A percentile compares a stretch with the other conserved stretches of the same genome.
These are phyloP conservation scores for Myripristis murdjan DNA, from an alignment of 2,797 vertebrate genomes.

Conservation along the genomic window DNA sequence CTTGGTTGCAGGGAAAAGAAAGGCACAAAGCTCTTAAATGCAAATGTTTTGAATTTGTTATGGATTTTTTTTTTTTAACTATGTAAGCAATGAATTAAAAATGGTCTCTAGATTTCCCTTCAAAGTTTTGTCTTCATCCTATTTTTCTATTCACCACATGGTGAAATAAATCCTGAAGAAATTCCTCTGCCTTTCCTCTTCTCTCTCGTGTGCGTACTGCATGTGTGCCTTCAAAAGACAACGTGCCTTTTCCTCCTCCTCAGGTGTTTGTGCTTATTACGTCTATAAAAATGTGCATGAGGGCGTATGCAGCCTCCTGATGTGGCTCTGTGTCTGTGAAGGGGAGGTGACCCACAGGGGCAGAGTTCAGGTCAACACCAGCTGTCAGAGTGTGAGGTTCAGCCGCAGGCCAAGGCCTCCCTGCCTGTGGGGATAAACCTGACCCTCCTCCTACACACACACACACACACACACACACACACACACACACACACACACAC, in stretches of 20 bases:
- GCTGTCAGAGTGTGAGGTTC: slow-evolving; percentile 85
- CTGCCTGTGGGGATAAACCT: slow-evolving; percentile 77
- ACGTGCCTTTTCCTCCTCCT: slow-evolving; percentile 53
- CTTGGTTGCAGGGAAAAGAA: slow-evolving; percentile 89
- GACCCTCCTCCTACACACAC: slow-evolving; percentile 58
- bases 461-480: slow-evolving; percentile 49
- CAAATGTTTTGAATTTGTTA: slow-evolving; percentile 86
- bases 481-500: too few species aligned
- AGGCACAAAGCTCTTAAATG: slow-evolving; percentile 90
- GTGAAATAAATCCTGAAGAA: slow-evolving; percentile 89
- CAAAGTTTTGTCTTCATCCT: slow-evolving; percentile 88
- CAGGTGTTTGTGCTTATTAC: slow-evolving; percentile 58
- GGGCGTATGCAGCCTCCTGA: slow-evolving; percentile 39
- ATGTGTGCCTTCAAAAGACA: slow-evolving; percentile 26
- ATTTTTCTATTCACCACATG: slow-evolving; percentile 88
- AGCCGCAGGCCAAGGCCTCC: slow-evolving; percentile 81
- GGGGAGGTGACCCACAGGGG: slow-evolving; percentile 52
- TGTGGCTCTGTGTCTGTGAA: slow-evolving; percentile 32
- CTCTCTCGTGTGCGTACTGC: slow-evolving; percentile 47
- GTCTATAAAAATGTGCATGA: slow-evolving; percentile 24
- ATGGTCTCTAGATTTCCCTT: slow-evolving; percentile 88
- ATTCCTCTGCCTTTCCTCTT: slow-evolving; percentile 56
- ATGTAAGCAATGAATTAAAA: slow-evolving; percentile 87
- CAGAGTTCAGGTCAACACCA: slow-evolving; percentile 84
- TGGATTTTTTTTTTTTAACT: slow-evolving; percentile 74